A percentile compares a stretch with the other conserved stretches of the same genome.
These are phyloP conservation scores for Hormaphis cornu DNA, from an alignment of 1,140 invertebrate genomes.

Conservation along the genomic window DNA sequence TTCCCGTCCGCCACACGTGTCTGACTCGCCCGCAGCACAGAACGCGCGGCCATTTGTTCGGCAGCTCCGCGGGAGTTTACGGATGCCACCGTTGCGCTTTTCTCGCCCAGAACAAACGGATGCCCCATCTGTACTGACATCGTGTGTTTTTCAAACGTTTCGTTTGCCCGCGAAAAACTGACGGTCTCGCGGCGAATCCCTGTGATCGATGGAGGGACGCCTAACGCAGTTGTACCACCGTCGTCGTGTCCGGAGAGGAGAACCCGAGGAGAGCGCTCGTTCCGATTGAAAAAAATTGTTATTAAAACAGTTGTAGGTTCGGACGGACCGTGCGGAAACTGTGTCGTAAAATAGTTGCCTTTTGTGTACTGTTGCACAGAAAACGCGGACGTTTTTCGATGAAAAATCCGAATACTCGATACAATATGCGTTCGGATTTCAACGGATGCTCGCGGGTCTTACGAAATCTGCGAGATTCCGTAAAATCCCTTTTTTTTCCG, in stretches of 20 bases:
- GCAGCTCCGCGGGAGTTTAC: constrained; percentile 10
- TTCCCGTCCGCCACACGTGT: neutral
- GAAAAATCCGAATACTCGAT: too few species aligned
- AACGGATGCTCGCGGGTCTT: too few species aligned
- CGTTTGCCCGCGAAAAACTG: constrained; percentile 31
- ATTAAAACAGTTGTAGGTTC: too few species aligned
- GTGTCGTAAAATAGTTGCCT: too few species aligned
- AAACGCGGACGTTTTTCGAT: too few species aligned
- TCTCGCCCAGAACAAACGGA: constrained; percentile 19
- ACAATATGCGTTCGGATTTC: too few species aligned
- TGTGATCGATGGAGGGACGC: constrained; percentile 25
- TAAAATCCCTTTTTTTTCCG: too few species aligned
- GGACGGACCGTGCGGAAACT: too few species aligned
- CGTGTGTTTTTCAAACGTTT: constrained; percentile 31
- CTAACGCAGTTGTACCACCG: neutral
- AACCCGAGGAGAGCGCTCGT: neutral
- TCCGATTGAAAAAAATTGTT: neutral
- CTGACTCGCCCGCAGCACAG: neutral
- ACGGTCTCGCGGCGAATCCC: neutral
- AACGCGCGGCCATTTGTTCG: constrained; percentile 25
- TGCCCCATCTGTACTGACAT: constrained; percentile 31
- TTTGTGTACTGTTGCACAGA: too few species aligned
- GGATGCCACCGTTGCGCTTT: constrained; percentile 16
- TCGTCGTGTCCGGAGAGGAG: neutral
- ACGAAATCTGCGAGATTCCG: too few species aligned